phyloP scores from a whole-genome alignment of 1,140 invertebrate species.

The Drosophila bipectinata region DNA sequence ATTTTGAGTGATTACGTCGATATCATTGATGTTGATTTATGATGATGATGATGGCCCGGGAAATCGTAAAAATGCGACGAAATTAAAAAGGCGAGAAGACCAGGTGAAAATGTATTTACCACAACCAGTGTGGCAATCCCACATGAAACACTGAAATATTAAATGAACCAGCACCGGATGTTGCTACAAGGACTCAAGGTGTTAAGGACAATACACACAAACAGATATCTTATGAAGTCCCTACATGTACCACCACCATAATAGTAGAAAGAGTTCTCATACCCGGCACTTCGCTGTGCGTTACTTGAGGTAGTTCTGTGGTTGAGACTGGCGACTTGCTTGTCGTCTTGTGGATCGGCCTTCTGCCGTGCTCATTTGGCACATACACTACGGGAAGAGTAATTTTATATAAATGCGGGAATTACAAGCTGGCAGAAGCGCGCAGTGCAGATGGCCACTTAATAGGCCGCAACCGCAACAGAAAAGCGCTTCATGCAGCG shows the following conservation, averaged over 20 bases:
- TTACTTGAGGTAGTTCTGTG: slow-evolving; percentile 51
- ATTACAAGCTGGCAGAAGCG: slow-evolving; percentile 29
- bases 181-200: not conserved
- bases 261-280: slow-evolving; percentile 36
- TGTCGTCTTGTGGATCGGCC: slow-evolving; percentile 7
- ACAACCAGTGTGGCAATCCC: not conserved
- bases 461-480: slow-evolving; percentile 87
- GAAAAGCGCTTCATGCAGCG: slow-evolving; percentile 85
- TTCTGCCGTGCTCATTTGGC: slow-evolving; percentile 4
- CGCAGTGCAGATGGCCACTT: slow-evolving; percentile 32
- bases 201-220: not conserved
- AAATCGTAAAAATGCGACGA: slow-evolving; percentile 52
- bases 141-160: slow-evolving; percentile 2
- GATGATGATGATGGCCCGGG: slow-evolving; percentile 52
- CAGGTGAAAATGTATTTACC: slow-evolving; percentile 42
- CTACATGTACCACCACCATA: slow-evolving; percentile 30
- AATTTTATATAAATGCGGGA: slow-evolving; percentile 22
- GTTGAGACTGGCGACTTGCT: not conserved
- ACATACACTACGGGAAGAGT: slow-evolving; percentile 23
- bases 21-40: slow-evolving; percentile 82
- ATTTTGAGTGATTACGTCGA: slow-evolving; percentile 82
- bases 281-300: slow-evolving; percentile 49
- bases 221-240: not conserved
- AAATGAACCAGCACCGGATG: slow-evolving; percentile 3
- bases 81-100: slow-evolving; percentile 29